phyloP scores from a whole-genome alignment of 2,113 vertebrate species.

The Nicator chloris region DNA sequence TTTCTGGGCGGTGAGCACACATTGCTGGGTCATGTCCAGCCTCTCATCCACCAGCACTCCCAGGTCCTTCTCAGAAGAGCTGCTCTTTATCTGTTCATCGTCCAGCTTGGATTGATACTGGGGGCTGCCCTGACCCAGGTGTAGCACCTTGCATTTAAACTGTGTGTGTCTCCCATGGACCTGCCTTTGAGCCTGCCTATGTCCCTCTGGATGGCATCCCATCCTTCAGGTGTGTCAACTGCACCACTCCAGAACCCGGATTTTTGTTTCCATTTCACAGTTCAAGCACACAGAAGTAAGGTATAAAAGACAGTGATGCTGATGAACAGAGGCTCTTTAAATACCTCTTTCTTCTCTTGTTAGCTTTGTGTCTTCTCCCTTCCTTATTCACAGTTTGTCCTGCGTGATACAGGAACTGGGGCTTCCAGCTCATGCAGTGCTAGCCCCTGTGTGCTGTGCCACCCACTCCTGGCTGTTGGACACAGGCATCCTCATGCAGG shows the following conservation, averaged over 20 bases:
- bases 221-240: background rate
- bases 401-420: background rate
- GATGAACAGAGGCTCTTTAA: background rate
- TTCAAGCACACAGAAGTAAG: background rate
- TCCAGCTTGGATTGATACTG: background rate
- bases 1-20: background rate
- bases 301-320: background rate
- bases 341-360: background rate
- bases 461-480: background rate
- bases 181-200: rapidly evolving
- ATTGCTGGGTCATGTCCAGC: background rate
- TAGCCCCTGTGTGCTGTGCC: background rate
- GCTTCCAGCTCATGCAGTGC: conserved; percentile 10
- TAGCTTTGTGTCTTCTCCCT: background rate
- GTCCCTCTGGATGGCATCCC: background rate
- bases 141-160: background rate
- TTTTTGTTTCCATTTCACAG: background rate
- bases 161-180: too few relatives aligned
- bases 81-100: background rate
- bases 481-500: background rate
- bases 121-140: background rate
- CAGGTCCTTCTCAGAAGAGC: rapidly evolving
- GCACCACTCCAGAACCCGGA: background rate
- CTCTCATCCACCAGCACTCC: background rate
- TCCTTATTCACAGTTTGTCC: background rate